Evolutionary conservation across 2,888 invertebrate species (phyloP).

Genomic region (Temnothorax rugatulus): DNA sequence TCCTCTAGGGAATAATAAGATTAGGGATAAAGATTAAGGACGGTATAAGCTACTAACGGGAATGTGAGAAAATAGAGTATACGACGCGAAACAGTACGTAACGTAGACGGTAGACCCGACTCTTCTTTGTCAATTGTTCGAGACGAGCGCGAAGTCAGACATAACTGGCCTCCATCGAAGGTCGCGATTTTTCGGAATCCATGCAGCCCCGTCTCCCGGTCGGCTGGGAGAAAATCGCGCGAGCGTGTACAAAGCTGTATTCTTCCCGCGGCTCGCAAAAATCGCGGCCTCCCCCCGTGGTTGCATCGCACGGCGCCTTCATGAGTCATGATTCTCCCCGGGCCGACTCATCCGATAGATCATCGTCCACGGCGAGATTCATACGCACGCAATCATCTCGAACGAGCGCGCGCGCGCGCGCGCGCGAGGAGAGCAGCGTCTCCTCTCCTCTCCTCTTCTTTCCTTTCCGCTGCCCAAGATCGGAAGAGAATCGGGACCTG

Average conservation of each 20-base stretch:
- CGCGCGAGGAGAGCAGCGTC: conserved; percentile 46
- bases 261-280: conserved; percentile 73
- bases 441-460: conserved; percentile 46
- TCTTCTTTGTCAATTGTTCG: conserved; percentile 44
- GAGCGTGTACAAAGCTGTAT: conserved; percentile 70
- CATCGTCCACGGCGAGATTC: conserved; percentile 79
- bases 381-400: conserved; percentile 81
- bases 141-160: conserved; percentile 11
- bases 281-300: conserved; percentile 67
- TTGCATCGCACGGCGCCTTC: conserved; percentile 73
- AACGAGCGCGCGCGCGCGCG: conserved; percentile 63
- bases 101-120: conserved; percentile 1
- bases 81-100: not conserved
- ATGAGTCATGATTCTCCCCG: conserved; percentile 77
- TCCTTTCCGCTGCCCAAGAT: conserved; percentile 57
- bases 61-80: conserved; percentile 19
- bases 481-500: conserved; percentile 75
- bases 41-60: conserved; percentile 24
- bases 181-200: conserved; percentile 39
- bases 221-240: conserved; percentile 47
- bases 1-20: conserved; percentile 12
- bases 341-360: conserved; percentile 78
- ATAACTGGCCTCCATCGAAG: conserved; percentile 36
- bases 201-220: not conserved
- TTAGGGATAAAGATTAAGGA: conserved; percentile 24